Conservation (phyloP, 2,888 invertebrate genomes). For the Schrankia costaestrigalis region DNA sequence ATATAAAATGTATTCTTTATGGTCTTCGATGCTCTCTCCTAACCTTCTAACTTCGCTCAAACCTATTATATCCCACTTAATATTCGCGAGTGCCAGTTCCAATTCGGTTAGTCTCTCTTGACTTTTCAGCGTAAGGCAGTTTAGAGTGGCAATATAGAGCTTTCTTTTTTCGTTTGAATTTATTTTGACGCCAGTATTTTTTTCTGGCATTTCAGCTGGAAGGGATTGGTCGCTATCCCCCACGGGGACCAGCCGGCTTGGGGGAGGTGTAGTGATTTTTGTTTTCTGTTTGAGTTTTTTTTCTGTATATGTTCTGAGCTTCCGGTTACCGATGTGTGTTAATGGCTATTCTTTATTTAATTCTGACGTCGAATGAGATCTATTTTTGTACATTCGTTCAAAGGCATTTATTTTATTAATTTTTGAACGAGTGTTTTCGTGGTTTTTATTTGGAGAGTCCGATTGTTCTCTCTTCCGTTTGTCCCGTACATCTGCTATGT, state of each 20-base stretch:
- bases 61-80: constrained; percentile 14
- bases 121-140: constrained; percentile 7
- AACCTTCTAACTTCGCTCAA: constrained; percentile 8
- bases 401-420: constrained; percentile 13
- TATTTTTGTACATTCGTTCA: constrained; percentile 12
- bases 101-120: constrained; percentile 10
- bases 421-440: constrained; percentile 2
- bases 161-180: neutral
- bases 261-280: constrained; percentile 1
- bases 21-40: too few relatives aligned
- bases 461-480: constrained; percentile 3
- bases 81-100: constrained; percentile 7
- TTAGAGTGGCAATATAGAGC: constrained; percentile 6
- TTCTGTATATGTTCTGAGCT: neutral
- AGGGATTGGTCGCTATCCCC: constrained; percentile 3
- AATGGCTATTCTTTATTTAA: constrained; percentile 11
- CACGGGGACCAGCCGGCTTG: constrained; percentile 4
- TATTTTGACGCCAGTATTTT: neutral
- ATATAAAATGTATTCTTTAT: too few relatives aligned
- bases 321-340: constrained; percentile 6
- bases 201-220: constrained; percentile 2
- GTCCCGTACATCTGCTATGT: neutral
- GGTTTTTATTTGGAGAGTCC: constrained; percentile 1
- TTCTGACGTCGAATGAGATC: constrained; percentile 7
- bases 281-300: neutral